Percentiles rank a stretch among this genome's conserved stretches.
These are phyloP conservation scores for Drosophila histrio DNA, from an alignment of 2,888 invertebrate species.

Conservation along the genomic window DNA sequence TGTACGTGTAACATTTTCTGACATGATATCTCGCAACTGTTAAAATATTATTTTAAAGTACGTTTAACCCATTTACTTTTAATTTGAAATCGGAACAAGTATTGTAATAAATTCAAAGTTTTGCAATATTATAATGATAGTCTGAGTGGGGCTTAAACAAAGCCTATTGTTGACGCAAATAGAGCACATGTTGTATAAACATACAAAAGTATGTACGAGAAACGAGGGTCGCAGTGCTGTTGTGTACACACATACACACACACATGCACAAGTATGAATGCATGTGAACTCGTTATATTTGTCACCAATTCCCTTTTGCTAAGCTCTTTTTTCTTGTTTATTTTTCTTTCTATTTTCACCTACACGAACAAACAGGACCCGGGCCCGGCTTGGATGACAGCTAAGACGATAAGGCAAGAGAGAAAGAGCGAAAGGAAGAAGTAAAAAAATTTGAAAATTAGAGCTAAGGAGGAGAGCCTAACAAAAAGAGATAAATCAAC, in stretches of 20 bases:
- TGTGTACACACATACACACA: not conserved
- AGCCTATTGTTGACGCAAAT: conserved; percentile 52
- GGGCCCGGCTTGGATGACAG: conserved; percentile 54
- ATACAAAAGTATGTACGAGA: not conserved
- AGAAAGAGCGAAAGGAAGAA: conserved; percentile 36
- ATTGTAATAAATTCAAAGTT: not conserved
- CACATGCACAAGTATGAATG: conserved; percentile 6
- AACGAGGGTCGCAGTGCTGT: not conserved
- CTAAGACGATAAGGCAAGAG: conserved; percentile 40
- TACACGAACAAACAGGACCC: conserved; percentile 46
- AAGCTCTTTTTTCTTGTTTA: conserved; percentile 26
- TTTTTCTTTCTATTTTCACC: conserved; percentile 34
- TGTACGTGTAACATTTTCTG: not conserved
- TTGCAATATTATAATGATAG: not conserved
- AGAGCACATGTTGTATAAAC: conserved; percentile 12
- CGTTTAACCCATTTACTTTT: not conserved
- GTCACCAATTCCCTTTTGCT: conserved; percentile 22
- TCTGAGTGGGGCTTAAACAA: conserved; percentile 15
- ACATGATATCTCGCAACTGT: too few relatives aligned
- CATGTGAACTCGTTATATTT: conserved; percentile 18
- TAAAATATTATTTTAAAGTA: not conserved
- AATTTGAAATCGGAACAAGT: not conserved
- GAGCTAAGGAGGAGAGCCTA: conserved; percentile 72
- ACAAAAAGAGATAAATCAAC: conserved; percentile 82
- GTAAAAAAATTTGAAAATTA: conserved; percentile 70